Evolutionary conservation across 2,797 vertebrate species (phyloP), one percentile per base, ranked within the genome.

Genomic region (Macrochelys suwanniensis): DNA sequence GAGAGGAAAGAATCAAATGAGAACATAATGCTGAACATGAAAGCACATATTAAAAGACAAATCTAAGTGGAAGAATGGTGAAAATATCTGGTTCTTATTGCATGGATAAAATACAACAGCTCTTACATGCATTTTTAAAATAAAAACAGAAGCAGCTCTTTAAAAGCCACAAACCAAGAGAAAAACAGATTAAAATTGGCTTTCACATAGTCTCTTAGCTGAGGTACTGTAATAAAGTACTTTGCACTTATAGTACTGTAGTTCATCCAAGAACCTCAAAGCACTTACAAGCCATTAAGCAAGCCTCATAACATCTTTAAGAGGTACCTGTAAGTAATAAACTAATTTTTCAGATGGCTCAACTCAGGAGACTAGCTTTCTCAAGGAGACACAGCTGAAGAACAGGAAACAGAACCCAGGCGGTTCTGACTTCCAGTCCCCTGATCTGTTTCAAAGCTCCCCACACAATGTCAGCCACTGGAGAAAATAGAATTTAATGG

Each of bases 1-100:
- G 81, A 96, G 57, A 96, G 85, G 87, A 94, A 95, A 91, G 81
- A 97, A 96, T 94, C 86, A 95, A 97, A 86, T 82, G 59, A 80
- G 92, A 97, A 92, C 11, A 93, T 65, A 95, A 94, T 50, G 88
- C 54, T 51, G 45, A 95, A 94, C 77, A 96, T 25, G 83, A 96
- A 97, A 95, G 42, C 95, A 94, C 47, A 25, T 82, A 90, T 93
- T 91, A 88, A 80, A 95, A 96, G 83, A 95, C 83, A 96, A 94
- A 93, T 88, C 6, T 93, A 93, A 56, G 86, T n/a, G 89, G 19
- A 82, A 76, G 82, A 96, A 95, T 94, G 86, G 92, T 12, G 28
- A 90, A 97, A 96, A 96, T 89, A 77, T 15, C 82, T 74, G 5
- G 45, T 93, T 95, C 89, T 85, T 94, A 86, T 77, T 31, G 93